Evolutionary conservation across 2,888 invertebrate genomes (phyloP).

Genomic region (Eristalis intricaria): DNA sequence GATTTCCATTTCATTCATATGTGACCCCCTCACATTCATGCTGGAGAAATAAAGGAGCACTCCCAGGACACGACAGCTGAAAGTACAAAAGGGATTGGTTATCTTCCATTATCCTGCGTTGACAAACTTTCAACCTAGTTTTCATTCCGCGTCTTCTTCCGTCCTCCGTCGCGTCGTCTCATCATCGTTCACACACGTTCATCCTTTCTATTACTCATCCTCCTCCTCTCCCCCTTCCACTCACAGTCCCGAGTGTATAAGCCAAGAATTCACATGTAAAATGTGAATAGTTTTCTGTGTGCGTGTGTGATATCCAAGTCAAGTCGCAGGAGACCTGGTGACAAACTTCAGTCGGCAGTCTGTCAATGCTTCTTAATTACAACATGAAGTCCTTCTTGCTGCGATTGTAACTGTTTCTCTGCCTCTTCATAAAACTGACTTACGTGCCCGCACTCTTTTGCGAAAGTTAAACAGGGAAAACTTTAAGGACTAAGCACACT

Average conservation of each 20-base stretch:
- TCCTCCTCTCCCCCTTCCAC: background rate
- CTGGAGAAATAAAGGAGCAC: background rate
- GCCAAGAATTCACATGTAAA: slow-evolving; percentile 25
- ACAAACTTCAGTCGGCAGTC: slow-evolving; percentile 13
- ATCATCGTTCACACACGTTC: slow-evolving; percentile 9
- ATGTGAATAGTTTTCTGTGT: slow-evolving; percentile 17
- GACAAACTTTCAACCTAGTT: slow-evolving; percentile 58
- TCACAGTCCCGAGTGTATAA: slow-evolving; percentile 8
- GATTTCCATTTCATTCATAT: slow-evolving; percentile 61
- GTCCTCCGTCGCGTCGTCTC: too few relatives aligned
- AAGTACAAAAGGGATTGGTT: slow-evolving; percentile 44
- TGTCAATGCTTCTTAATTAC: slow-evolving; percentile 66
- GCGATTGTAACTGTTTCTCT: background rate
- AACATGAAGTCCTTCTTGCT: slow-evolving; percentile 37
- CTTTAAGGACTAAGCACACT: slow-evolving; percentile 64
- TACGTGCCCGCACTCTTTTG: slow-evolving; percentile 43
- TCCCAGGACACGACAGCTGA: slow-evolving; percentile 35
- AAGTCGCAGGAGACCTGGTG: background rate
- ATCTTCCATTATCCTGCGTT: slow-evolving; percentile 43
- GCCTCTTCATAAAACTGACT: slow-evolving; percentile 33
- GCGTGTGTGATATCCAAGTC: slow-evolving; percentile 3
- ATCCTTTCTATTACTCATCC: slow-evolving; percentile 28
- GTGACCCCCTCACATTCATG: background rate
- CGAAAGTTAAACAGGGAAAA: slow-evolving; percentile 60
- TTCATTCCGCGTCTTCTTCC: slow-evolving; percentile 11